Evolutionary conservation across 2,113 vertebrate genomes (phyloP).

Genomic region (Onychorhynchus coronatus): DNA sequence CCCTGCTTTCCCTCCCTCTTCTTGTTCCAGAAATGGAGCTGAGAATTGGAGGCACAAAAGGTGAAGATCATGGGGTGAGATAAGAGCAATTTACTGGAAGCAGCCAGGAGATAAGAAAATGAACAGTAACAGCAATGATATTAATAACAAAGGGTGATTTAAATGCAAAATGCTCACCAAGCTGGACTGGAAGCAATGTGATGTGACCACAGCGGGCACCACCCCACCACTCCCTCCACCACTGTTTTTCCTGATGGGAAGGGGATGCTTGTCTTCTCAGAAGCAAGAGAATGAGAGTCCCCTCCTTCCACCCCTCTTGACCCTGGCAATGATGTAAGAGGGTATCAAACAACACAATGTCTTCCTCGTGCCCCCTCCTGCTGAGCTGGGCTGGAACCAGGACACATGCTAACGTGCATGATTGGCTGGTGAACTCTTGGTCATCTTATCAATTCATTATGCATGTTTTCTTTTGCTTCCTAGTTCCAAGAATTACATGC

Average conservation of each 20-base stretch:
- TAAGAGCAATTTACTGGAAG: neutral
- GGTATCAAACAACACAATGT: neutral
- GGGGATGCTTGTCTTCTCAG: neutral
- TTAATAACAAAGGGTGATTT: neutral
- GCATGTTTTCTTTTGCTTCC: neutral
- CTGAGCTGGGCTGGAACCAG: neutral
- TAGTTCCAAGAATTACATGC: neutral
- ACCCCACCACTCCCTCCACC: neutral
- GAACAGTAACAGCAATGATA: neutral
- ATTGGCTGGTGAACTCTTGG: neutral
- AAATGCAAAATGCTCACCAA: neutral
- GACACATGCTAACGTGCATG: neutral
- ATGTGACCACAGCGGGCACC: neutral
- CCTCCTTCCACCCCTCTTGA: neutral
- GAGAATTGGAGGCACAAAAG: neutral
- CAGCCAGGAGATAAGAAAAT: neutral
- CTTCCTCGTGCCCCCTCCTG: neutral
- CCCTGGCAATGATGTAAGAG: neutral
- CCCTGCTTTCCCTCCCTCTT: neutral
- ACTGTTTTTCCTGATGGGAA: neutral
- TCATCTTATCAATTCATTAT: neutral
- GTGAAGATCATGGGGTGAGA: neutral
- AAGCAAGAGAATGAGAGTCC: neutral
- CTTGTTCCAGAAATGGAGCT: neutral
- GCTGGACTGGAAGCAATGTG: accelerated